These are phyloP conservation scores for Drosophila novamexicana DNA, from an alignment of 1,140 invertebrate species.

Conservation along the genomic window DNA sequence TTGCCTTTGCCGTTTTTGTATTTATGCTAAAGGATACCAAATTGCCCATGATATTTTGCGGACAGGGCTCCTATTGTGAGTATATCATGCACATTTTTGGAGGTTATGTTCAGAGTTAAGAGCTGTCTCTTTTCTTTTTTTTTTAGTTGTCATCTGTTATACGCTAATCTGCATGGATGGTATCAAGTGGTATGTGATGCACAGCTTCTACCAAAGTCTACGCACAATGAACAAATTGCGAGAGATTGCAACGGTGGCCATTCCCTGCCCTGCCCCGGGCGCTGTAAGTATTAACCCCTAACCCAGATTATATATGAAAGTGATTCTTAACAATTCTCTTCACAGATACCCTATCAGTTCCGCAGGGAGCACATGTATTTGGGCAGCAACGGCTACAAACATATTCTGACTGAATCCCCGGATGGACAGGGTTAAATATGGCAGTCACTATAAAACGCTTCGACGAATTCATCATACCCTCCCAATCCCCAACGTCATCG, in stretches of 20 bases:
- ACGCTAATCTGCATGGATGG: conserved; percentile 67
- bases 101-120: background rate
- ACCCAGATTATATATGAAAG: background rate
- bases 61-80: conserved; percentile 74
- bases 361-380: conserved; percentile 82
- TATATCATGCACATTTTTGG: background rate
- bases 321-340: background rate
- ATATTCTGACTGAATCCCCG: conserved; percentile 78
- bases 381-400: conserved; percentile 83
- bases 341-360: conserved; percentile 78
- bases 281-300: conserved; percentile 46
- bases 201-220: conserved; percentile 78
- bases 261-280: conserved; percentile 80
- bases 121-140: background rate
- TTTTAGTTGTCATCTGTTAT: conserved; percentile 71
- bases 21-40: conserved; percentile 69
- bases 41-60: conserved; percentile 65
- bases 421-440: conserved; percentile 72
- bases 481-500: conserved; percentile 8
- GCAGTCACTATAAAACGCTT: background rate
- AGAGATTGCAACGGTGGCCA: conserved; percentile 82
- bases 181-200: conserved; percentile 79
- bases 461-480: conserved; percentile 18
- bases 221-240: conserved; percentile 78
- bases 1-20: conserved; percentile 56